Conservation (phyloP, 1,140 invertebrate species). For the Rhyzopertha dominica region DNA sequence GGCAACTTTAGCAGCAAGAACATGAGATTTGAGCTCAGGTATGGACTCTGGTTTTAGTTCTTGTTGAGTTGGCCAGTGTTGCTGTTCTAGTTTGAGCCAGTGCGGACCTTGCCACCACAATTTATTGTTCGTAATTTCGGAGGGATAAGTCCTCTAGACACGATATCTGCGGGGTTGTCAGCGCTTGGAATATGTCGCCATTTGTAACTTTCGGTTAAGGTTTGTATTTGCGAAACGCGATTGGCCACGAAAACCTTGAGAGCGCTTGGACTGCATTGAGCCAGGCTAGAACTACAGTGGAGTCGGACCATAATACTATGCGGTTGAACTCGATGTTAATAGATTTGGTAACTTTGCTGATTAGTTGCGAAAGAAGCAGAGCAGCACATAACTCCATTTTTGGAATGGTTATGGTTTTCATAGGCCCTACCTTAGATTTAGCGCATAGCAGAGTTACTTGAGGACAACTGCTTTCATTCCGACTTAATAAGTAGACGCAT, state of each 20-base stretch:
- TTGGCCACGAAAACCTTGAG: constrained; percentile 37
- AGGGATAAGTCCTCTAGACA: constrained; percentile 21
- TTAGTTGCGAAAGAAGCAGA: neutral
- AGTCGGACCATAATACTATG: too few species aligned
- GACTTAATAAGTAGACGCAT: constrained; percentile 23
- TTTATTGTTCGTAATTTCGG: constrained; percentile 8
- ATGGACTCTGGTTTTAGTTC: too few species aligned
- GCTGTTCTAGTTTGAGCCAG: neutral
- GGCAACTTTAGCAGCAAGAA: too few species aligned
- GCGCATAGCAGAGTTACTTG: constrained; percentile 27
- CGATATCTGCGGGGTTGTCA: constrained; percentile 28
- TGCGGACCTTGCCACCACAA: constrained; percentile 9
- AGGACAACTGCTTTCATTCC: too few species aligned
- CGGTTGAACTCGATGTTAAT: neutral
- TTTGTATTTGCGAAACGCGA: constrained; percentile 38
- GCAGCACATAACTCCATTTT: constrained; percentile 24
- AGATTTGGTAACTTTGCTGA: neutral
- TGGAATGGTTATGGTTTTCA: constrained; percentile 32
- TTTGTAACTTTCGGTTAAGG: constrained; percentile 12
- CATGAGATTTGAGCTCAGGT: too few species aligned
- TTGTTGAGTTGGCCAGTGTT: neutral
- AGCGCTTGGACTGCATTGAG: too few species aligned
- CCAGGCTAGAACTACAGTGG: too few species aligned
- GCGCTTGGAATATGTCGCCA: constrained; percentile 37
- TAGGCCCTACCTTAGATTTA: constrained; percentile 35